A percentile compares a stretch with the other conserved stretches of the same genome.
phyloP scores from a whole-genome alignment of 2,797 vertebrate genomes.

The Melanitta fusca region DNA sequence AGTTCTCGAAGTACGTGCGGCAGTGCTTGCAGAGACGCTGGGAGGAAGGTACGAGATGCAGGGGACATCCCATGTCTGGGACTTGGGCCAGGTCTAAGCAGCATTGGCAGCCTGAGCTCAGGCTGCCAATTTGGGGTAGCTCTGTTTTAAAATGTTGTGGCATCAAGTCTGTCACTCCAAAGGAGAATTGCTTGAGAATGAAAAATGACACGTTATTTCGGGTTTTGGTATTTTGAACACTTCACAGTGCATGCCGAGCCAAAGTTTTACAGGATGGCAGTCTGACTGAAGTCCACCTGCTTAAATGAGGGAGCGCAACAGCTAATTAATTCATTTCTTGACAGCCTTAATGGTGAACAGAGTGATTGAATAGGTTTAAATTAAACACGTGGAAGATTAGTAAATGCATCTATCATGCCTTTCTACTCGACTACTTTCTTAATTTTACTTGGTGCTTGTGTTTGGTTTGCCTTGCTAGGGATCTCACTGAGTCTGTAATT shows the following conservation, averaged over 20 bases:
- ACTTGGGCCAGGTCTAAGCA: not conserved
- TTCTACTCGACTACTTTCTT: not conserved
- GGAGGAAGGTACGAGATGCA: not conserved
- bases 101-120: not conserved
- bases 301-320: not conserved
- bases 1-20: not conserved
- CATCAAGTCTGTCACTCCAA: not conserved
- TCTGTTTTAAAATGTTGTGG: slow-evolving; percentile 2
- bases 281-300: not conserved
- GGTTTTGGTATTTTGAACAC: not conserved
- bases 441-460: not conserved
- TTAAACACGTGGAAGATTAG: not conserved
- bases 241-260: not conserved
- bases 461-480: not conserved
- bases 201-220: not conserved
- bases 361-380: not conserved
- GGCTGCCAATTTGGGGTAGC: not conserved
- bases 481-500: not conserved
- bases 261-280: not conserved
- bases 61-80: not conserved
- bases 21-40: not conserved
- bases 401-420: not conserved
- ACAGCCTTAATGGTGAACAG: not conserved
- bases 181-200: not conserved
- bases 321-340: not conserved